phyloP scores from a whole-genome alignment of 2,888 invertebrate species.

The Neuroscelio doddi region DNA sequence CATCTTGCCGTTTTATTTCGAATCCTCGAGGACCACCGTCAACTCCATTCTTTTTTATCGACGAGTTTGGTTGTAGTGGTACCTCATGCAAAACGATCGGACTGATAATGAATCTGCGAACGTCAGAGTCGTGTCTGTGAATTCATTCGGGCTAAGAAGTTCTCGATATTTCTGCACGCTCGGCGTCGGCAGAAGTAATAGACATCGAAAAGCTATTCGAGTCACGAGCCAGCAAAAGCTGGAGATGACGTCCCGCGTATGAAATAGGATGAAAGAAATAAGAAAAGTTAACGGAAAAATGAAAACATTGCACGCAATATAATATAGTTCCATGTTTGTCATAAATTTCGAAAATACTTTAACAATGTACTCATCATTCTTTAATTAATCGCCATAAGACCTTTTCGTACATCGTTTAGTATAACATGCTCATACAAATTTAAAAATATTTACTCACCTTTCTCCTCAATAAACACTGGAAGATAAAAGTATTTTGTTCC shows the following conservation, averaged over 20 bases:
- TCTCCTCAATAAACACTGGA: no score
- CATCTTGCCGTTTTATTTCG: constrained; percentile 13
- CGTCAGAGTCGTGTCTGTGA: constrained; percentile 21
- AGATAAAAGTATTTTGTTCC: no score
- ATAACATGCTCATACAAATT: no score
- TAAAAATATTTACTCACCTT: no score
- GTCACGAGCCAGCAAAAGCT: constrained; percentile 4
- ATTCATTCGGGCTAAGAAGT: constrained; percentile 17
- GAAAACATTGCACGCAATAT: no score
- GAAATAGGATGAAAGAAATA: no score
- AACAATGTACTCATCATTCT: no score
- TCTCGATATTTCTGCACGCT: constrained; percentile 8
- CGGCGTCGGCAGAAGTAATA: constrained; percentile 6
- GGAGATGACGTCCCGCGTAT: constrained; percentile 12
- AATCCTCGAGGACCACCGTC: constrained; percentile 16
- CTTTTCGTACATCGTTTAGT: no score
- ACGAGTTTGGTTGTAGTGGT: constrained; percentile 14
- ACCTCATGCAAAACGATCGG: constrained; percentile 11
- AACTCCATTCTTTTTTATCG: constrained; percentile 22
- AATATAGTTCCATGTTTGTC: no score
- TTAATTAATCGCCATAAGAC: no score
- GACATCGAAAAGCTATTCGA: constrained; percentile 2
- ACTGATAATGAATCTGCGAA: constrained; percentile 31
- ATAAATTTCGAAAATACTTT: no score
- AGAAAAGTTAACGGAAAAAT: no score